Percentiles rank a stretch among this genome's conserved stretches.
These are phyloP conservation scores for Synanthedon tipuliformis DNA, from an alignment of 2,888 invertebrate species.

Conservation along the genomic window DNA sequence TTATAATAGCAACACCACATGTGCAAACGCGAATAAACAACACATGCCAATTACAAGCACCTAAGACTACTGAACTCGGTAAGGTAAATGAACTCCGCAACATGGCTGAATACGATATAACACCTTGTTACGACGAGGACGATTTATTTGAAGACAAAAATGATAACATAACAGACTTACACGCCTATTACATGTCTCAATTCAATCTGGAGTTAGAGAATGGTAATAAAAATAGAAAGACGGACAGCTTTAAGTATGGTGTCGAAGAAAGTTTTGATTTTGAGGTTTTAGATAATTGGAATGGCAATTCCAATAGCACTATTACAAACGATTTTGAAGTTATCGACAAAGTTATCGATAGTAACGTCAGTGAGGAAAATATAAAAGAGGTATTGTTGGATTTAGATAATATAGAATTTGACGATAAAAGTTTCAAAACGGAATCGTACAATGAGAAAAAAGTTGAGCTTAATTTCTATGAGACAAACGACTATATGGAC, in stretches of 20 bases:
- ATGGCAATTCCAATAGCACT: conserved; percentile 9
- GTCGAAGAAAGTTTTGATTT: conserved; percentile 59
- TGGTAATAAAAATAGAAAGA: conserved; percentile 36
- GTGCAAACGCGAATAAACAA: conserved; percentile 44
- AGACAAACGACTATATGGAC: conserved; percentile 53
- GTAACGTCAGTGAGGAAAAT: conserved; percentile 51
- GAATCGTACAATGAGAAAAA: conserved; percentile 21
- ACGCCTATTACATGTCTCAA: conserved; percentile 63
- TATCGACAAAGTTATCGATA: conserved; percentile 49
- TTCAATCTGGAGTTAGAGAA: conserved; percentile 64
- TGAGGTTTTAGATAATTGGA: conserved; percentile 49
- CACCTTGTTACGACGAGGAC: conserved; percentile 48
- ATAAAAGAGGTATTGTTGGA: conserved; percentile 60
- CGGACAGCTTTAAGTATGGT: conserved; percentile 48
- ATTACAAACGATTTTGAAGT: conserved; percentile 40
- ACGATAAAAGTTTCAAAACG: conserved; percentile 37
- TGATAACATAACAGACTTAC: conserved; percentile 51
- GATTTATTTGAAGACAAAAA: conserved; percentile 46
- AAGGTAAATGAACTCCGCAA: conserved; percentile 45
- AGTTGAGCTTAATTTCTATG: conserved; percentile 22
- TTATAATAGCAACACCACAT: conserved; percentile 67
- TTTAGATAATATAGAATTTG: conserved; percentile 54
- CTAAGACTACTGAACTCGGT: conserved; percentile 53
- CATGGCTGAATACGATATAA: conserved; percentile 57
- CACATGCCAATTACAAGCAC: conserved; percentile 55